These are phyloP conservation scores for Nephrotoma appendiculata DNA, from an alignment of 2,888 invertebrate genomes.

Conservation along the genomic window DNA sequence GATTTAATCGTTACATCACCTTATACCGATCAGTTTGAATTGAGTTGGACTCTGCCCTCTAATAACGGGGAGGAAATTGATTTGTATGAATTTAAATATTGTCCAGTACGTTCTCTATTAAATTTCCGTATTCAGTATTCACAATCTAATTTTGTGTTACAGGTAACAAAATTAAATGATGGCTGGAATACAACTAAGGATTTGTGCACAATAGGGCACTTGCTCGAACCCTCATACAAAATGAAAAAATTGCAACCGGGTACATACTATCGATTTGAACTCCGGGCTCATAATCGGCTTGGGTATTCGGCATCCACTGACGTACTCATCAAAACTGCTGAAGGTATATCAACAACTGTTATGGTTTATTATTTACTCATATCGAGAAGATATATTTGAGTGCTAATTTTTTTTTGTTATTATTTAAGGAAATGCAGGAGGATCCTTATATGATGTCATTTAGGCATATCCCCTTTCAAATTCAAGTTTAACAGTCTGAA, in stretches of 20 bases:
- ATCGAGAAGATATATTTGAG: too few relatives aligned
- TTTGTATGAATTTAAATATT: conserved; percentile 64
- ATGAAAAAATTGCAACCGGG: conserved; percentile 57
- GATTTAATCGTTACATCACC: conserved; percentile 40
- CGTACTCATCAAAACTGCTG: conserved; percentile 69
- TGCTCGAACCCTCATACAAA: conserved; percentile 49
- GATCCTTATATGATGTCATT: too few relatives aligned
- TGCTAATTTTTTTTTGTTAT: too few relatives aligned
- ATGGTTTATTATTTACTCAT: conserved; percentile 21
- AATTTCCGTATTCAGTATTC: conserved; percentile 4
- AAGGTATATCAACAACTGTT: conserved; percentile 56
- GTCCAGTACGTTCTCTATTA: conserved; percentile 44
- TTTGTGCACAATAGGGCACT: conserved; percentile 42
- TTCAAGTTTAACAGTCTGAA: too few relatives aligned
- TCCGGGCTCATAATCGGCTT: conserved; percentile 73
- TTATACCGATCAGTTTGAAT: conserved; percentile 64
- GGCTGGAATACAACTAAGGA: conserved; percentile 44
- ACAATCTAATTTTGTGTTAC: conserved; percentile 4
- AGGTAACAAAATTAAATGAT: conserved; percentile 53
- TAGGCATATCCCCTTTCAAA: too few relatives aligned
- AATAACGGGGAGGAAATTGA: conserved; percentile 85
- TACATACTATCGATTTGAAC: conserved; percentile 68
- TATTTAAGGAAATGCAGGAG: too few relatives aligned
- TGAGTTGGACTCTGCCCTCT: conserved; percentile 72
- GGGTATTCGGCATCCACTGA: conserved; percentile 67